phyloP scores from a whole-genome alignment of 2,888 invertebrate genomes.

The Nephrotoma appendiculata region DNA sequence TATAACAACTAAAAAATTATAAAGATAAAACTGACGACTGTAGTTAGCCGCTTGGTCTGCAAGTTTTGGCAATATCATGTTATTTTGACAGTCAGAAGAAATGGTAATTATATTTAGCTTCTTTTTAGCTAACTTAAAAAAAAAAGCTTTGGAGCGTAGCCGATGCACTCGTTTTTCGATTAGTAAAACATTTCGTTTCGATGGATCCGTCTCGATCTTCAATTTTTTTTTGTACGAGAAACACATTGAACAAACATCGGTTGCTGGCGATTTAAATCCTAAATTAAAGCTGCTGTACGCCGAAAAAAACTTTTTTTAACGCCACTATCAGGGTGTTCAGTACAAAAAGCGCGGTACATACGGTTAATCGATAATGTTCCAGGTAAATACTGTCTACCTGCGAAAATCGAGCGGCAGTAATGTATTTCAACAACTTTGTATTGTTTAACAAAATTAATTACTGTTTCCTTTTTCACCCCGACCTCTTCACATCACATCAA shows the following conservation, averaged over 20 bases:
- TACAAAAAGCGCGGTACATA: constrained; percentile 8
- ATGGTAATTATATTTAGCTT: constrained; percentile 13
- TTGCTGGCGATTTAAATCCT: constrained; percentile 13
- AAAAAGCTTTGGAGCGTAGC: constrained; percentile 16
- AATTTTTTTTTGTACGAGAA: constrained; percentile 1
- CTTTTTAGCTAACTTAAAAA: constrained; percentile 14
- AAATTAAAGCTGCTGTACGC: constrained; percentile 13
- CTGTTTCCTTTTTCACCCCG: no score
- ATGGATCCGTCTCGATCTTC: constrained; percentile 5
- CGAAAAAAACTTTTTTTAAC: constrained; percentile 12
- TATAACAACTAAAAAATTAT: constrained; percentile 18
- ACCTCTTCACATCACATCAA: no score
- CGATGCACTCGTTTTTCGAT: constrained; percentile 13
- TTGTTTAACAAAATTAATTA: no score
- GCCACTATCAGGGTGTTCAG: neutral
- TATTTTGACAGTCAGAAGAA: constrained; percentile 22
- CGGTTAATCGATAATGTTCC: neutral
- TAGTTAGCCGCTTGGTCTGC: constrained; percentile 21
- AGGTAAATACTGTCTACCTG: neutral
- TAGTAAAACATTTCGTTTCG: constrained; percentile 7
- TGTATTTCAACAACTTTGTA: no score
- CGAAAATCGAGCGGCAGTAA: neutral
- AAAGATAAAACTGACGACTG: constrained; percentile 17
- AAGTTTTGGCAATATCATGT: constrained; percentile 18
- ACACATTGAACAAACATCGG: constrained; percentile 13